Conservation (phyloP, 1,140 invertebrate species). For the Pseudobourletiella spinata region DNA sequence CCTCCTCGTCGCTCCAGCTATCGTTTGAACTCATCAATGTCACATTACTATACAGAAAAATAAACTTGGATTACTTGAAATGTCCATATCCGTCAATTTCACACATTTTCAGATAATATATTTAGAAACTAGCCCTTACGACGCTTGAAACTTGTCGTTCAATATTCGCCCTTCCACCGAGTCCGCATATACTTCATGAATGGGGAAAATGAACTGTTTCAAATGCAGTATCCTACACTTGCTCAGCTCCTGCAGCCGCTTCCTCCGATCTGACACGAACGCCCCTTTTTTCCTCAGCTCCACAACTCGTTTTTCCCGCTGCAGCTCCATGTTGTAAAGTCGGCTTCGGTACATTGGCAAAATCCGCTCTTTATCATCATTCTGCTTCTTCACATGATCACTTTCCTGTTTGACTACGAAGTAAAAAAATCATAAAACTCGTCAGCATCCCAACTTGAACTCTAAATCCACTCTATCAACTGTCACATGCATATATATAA, state of each 20-base stretch:
- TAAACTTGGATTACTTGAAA: too few relatives aligned
- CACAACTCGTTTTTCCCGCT: constrained; percentile 16
- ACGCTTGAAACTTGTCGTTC: not conserved
- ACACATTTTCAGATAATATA: too few relatives aligned
- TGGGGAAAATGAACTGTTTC: constrained; percentile 31
- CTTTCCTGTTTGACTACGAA: constrained; percentile 41
- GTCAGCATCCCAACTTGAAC: too few relatives aligned
- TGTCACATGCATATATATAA: constrained; percentile 5
- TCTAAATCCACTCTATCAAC: too few relatives aligned
- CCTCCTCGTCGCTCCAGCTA: constrained; percentile 44
- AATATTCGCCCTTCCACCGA: not conserved
- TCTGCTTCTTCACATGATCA: constrained; percentile 18
- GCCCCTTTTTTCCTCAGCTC: constrained; percentile 10
- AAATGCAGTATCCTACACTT: constrained; percentile 29
- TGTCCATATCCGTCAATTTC: too few relatives aligned
- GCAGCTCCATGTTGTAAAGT: constrained; percentile 27
- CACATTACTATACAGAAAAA: constrained; percentile 46
- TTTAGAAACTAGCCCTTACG: constrained; percentile 26
- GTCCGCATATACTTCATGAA: constrained; percentile 11
- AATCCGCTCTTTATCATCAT: constrained; percentile 11
- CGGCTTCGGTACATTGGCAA: constrained; percentile 31
- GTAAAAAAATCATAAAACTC: not conserved
- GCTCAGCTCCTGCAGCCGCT: constrained; percentile 20
- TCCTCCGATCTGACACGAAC: constrained; percentile 9
- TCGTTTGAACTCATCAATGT: not conserved